Conservation (phyloP, 2,797 vertebrate genomes). For the Argya squamiceps region DNA sequence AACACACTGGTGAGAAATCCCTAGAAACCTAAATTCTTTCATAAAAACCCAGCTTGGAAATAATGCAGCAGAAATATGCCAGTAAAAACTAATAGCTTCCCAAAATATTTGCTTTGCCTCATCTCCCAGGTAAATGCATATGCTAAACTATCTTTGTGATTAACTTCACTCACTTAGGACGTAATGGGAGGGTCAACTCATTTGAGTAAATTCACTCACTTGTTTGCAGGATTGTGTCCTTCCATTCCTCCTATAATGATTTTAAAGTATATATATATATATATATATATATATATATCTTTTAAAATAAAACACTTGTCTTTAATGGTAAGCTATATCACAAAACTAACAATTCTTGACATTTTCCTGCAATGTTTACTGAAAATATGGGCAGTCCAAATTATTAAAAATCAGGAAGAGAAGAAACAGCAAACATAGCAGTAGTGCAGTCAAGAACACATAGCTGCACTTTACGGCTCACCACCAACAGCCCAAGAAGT, state of each 20-base stretch:
- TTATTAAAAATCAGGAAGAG: background rate
- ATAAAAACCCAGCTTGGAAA: background rate
- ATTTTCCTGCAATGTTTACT: background rate
- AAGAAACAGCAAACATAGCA: background rate
- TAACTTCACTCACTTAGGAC: background rate
- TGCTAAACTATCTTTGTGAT: background rate
- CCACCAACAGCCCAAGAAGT: background rate
- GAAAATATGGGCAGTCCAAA: background rate
- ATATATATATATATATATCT: background rate
- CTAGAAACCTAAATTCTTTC: background rate
- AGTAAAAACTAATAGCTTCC: background rate
- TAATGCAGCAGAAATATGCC: background rate
- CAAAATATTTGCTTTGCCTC: background rate
- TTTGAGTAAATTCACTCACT: background rate
- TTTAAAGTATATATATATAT: background rate
- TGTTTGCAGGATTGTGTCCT: background rate
- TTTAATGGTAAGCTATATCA: background rate
- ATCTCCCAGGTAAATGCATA: background rate
- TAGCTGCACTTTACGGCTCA: background rate
- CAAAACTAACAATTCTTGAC: background rate
- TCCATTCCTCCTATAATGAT: background rate
- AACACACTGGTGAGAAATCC: background rate
- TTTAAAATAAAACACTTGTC: background rate
- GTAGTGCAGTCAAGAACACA: background rate
- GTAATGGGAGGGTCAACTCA: background rate